A percentile compares a stretch with the other conserved stretches of the same genome.
phyloP scores from a whole-genome alignment of 2,797 vertebrate genomes.

The Tragopan temminckii region DNA sequence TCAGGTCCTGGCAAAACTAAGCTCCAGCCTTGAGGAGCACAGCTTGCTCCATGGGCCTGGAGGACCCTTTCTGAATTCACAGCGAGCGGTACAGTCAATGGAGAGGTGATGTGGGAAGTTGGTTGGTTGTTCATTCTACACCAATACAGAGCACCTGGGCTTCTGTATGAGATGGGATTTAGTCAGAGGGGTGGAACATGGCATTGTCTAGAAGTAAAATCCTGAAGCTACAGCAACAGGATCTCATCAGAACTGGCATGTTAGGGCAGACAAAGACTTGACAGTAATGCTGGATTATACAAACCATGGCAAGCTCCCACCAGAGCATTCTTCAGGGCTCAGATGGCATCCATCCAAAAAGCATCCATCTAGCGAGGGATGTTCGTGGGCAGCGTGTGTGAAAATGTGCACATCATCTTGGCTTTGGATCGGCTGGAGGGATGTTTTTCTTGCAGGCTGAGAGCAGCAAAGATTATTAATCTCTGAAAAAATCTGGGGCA shows the following conservation, averaged over 20 bases:
- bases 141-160: not conserved
- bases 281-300: not conserved
- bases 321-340: not conserved
- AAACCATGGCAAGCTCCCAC: not conserved
- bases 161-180: not conserved
- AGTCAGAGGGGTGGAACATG: not conserved
- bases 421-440: not conserved
- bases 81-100: not conserved
- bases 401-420: slow-evolving; percentile 17
- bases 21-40: not conserved
- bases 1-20: slow-evolving; percentile 1
- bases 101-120: not conserved
- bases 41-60: not conserved
- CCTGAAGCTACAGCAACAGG: not conserved
- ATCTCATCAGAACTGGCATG: not conserved
- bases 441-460: slow-evolving; percentile 47
- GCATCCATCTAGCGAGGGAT: not conserved
- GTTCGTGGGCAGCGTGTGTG: not conserved
- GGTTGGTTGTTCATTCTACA: not conserved
- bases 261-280: not conserved
- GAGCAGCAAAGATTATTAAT: slow-evolving; percentile 68
- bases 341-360: slow-evolving; percentile 46
- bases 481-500: slow-evolving; percentile 72
- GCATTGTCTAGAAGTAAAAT: not conserved
- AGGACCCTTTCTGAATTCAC: not conserved